Conservation (phyloP, 1,140 invertebrate species). For the Apis florea region DNA sequence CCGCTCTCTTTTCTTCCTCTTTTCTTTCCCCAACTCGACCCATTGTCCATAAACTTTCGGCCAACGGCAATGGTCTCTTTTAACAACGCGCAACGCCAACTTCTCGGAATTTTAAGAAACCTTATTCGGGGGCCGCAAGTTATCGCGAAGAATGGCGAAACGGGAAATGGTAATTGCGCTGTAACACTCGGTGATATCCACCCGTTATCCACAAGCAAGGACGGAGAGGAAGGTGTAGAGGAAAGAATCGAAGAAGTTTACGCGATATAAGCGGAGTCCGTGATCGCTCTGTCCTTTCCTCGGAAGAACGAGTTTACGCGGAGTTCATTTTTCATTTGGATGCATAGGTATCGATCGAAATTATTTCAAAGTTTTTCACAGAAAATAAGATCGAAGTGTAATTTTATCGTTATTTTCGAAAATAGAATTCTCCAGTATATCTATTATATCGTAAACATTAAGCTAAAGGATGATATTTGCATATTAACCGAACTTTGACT, state of each 20-base stretch:
- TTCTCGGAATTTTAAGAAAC: neutral
- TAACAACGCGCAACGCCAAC: neutral
- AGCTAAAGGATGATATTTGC: neutral
- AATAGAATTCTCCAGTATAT: neutral
- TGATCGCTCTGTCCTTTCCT: too few relatives aligned
- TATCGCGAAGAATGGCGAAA: neutral
- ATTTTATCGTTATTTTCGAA: neutral
- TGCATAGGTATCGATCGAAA: too few relatives aligned
- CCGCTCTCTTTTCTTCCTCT: neutral
- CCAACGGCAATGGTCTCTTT: neutral
- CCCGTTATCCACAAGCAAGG: neutral
- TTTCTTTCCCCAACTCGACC: neutral
- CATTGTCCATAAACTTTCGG: slow-evolving; percentile 15
- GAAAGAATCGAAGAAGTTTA: too few relatives aligned
- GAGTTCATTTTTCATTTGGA: too few relatives aligned
- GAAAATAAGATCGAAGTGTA: too few relatives aligned
- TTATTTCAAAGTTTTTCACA: too few relatives aligned
- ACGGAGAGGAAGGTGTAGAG: neutral
- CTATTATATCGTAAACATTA: neutral
- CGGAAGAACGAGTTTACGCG: too few relatives aligned
- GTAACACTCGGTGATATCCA: neutral
- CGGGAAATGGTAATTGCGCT: neutral
- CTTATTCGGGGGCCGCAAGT: neutral
- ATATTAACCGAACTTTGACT: neutral
- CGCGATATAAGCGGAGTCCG: too few relatives aligned